phyloP scores from a whole-genome alignment of 2,888 invertebrate species.

The Pristionchus fissidentatus region DNA sequence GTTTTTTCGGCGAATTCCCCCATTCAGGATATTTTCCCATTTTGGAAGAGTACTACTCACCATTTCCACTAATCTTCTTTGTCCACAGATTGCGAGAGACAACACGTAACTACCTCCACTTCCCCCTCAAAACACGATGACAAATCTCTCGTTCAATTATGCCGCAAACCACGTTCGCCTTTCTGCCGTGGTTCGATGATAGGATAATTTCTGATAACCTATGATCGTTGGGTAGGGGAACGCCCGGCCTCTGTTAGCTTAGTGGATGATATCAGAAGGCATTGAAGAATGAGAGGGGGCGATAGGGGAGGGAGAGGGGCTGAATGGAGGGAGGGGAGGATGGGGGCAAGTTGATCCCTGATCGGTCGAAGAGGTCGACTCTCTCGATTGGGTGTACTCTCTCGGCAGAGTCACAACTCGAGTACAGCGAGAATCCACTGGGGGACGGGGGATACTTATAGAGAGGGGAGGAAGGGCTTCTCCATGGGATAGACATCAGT shows the following conservation, averaged over 20 bases:
- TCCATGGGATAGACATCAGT: neutral
- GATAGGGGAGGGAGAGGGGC: neutral
- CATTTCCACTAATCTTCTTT: no score
- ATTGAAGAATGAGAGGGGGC: slow-evolving; percentile 31
- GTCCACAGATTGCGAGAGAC: no score
- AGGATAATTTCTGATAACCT: no score
- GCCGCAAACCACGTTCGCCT: no score
- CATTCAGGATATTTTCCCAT: no score
- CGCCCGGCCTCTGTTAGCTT: slow-evolving; percentile 19
- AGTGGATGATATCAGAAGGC: slow-evolving; percentile 32
- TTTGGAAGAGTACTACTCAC: no score
- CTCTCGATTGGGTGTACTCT: slow-evolving; percentile 5
- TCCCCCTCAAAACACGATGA: no score
- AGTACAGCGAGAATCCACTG: slow-evolving; percentile 24
- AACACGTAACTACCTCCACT: no score
- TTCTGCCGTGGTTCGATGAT: no score
- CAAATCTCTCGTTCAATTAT: no score
- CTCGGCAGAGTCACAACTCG: neutral
- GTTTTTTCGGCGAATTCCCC: no score
- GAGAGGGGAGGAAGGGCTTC: slow-evolving; percentile 15
- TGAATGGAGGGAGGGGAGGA: neutral
- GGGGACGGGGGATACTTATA: slow-evolving; percentile 6
- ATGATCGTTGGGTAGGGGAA: no score
- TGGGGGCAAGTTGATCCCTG: slow-evolving; percentile 30
- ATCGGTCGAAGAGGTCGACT: slow-evolving; percentile 18